Base-by-base conservation (phyloP, 2,888 invertebrate species). In the Lasioglossum leucozonium region DNA sequence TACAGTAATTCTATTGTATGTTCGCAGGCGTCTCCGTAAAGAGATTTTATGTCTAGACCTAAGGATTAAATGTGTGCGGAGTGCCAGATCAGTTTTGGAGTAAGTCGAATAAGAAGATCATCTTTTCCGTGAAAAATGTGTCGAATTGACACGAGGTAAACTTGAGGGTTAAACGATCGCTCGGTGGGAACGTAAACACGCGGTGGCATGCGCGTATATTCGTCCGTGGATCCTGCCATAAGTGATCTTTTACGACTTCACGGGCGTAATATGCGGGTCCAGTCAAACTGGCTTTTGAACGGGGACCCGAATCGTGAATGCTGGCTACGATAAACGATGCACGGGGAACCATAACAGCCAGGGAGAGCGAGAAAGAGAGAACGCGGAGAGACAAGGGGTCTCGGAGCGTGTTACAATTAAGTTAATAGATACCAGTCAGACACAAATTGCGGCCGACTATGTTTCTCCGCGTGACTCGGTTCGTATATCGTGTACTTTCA, bases 381-480 rank as follows among this genome's bases (percentile, higher is more conserved):
- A 26, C 13, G 18, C 22, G 47, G n/a, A 80, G 85, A 81, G 87
- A 86, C 84, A 86, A 84, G 88, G 85, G 87, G 87, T 85, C 87
- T 88, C 82, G 88, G 81, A 82, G 76, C 86, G 87, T 90, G 90
- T 88, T 89, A 89, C 93, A 93, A 93, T 94, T 94, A 92, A 93
- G 92, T 93, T 92, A 94, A 94, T 94, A 93, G 93, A 93, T 93
- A 92, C 89, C 94, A 94, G 94, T 94, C 94, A 93, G 91, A 90
- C 89, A 90, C 92, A 92, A 94, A 94, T 93, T 93, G 92, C 71
- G 55, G 42, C 77, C 30, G 71, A 72, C 76, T 74, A 47, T 76
- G 78, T 71, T 72, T 73, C 82, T 82, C 80, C 72, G 84, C 86
- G 81, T 86, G 67, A 72, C 69, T 82, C 79, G 76, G 22, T 22